Evolutionary conservation across 2,113 vertebrate species (phyloP).

Genomic region (Mustela lutreola): DNA sequence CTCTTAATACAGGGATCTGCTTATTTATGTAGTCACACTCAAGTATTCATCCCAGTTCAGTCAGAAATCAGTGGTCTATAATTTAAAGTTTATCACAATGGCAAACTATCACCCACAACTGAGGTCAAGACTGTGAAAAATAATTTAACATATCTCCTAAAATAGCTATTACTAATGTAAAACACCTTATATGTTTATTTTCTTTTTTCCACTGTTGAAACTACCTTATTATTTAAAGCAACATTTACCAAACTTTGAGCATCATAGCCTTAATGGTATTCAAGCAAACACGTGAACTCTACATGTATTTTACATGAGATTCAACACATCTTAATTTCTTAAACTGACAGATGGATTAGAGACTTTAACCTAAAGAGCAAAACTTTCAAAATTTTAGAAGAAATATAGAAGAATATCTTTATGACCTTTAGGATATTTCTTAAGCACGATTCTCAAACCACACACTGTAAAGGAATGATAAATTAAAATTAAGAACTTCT

Average conservation of each 20-base stretch:
- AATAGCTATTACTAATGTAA: slow-evolving; percentile 4
- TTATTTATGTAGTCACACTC: not conserved
- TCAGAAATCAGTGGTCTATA: not conserved
- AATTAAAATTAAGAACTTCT: slow-evolving; percentile 49
- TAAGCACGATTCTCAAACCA: not conserved
- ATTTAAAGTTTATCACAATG: not conserved
- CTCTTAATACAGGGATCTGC: not conserved
- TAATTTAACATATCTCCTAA: not conserved
- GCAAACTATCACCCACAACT: not conserved
- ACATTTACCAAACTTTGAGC: not conserved
- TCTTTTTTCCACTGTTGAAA: not conserved
- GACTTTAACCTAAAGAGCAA: slow-evolving; percentile 2
- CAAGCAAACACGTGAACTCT: not conserved
- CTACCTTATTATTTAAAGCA: not conserved
- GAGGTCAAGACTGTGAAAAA: not conserved
- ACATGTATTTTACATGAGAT: not conserved
- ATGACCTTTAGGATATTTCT: not conserved
- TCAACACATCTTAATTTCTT: slow-evolving; percentile 38
- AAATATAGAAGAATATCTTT: slow-evolving; percentile 7
- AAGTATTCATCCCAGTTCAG: not conserved
- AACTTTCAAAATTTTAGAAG: slow-evolving; percentile 1
- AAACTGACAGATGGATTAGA: not conserved
- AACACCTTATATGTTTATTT: not conserved
- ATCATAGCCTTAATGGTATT: not conserved
- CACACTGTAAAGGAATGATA: not conserved